phyloP scores from a whole-genome alignment of 2,797 vertebrate genomes.

The Myripristis jacobus region DNA sequence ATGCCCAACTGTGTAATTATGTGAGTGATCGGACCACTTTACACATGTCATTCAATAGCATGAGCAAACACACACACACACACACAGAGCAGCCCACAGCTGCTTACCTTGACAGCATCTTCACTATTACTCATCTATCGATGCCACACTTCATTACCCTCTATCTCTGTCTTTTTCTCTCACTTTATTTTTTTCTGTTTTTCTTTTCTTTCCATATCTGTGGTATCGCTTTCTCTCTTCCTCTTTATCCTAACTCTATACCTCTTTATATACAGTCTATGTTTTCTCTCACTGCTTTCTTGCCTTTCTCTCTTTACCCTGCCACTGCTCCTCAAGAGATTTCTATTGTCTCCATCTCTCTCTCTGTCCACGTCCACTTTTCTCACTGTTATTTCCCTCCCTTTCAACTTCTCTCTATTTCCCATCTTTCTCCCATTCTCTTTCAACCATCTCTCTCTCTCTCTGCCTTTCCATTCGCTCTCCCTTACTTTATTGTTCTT shows the following conservation, averaged over 20 bases:
- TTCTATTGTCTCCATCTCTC: not conserved
- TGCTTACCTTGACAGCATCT: conserved; percentile 58
- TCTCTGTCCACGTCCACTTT: not conserved
- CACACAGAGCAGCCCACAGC: conserved; percentile 37
- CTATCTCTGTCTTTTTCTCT: conserved; percentile 24
- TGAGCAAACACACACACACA: too few species aligned
- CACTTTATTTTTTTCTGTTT: too few species aligned
- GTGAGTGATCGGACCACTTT: conserved; percentile 63
- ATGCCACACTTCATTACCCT: conserved; percentile 62
- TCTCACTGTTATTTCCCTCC: not conserved
- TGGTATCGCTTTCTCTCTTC: not conserved
- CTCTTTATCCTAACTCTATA: not conserved
- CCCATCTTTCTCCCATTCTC: not conserved
- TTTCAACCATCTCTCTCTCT: not conserved
- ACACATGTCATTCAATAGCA: conserved; percentile 65
- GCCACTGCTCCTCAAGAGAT: not conserved
- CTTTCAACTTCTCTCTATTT: not conserved
- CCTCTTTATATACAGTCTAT: too few species aligned
- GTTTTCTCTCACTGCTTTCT: not conserved
- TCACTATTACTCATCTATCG: conserved; percentile 56
- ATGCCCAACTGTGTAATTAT: conserved; percentile 66
- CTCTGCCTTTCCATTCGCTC: not conserved
- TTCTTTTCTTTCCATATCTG: not conserved
- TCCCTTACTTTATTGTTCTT: not conserved
- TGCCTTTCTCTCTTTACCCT: not conserved